A percentile compares a stretch with the other conserved stretches of the same genome.
Conservation (phyloP, 2,888 invertebrate genomes). For the Chrysolina haemoptera region DNA sequence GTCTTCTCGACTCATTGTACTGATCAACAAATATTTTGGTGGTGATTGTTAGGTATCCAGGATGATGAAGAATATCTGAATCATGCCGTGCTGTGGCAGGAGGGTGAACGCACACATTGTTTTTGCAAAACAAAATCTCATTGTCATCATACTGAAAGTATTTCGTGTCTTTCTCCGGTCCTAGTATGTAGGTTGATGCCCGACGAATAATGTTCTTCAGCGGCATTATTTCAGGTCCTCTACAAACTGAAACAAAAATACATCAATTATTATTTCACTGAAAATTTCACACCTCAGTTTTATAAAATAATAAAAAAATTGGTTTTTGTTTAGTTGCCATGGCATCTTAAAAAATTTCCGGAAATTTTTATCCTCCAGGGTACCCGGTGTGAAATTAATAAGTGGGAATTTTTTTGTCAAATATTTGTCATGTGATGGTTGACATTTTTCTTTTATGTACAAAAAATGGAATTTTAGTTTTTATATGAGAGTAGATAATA, state of each 20-base stretch:
- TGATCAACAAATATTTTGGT: slow-evolving; percentile 85
- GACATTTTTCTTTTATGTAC: too few relatives aligned
- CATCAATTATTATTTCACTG: too few relatives aligned
- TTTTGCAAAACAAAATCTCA: slow-evolving; percentile 91
- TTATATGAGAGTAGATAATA: too few relatives aligned
- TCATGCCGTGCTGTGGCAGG: slow-evolving; percentile 87
- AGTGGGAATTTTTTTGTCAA: too few relatives aligned
- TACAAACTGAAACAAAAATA: slow-evolving; percentile 8
- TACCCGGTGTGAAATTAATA: too few relatives aligned
- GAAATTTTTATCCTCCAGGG: too few relatives aligned
- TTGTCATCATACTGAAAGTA: slow-evolving; percentile 83
- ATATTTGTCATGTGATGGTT: too few relatives aligned
- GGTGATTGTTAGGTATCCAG: slow-evolving; percentile 92
- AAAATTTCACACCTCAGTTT: too few relatives aligned
- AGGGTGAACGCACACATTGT: slow-evolving; percentile 98
- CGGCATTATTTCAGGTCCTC: slow-evolving; percentile 75
- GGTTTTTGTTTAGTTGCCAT: too few relatives aligned
- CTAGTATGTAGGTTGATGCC: slow-evolving; percentile 85
- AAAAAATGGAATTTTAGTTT: too few relatives aligned
- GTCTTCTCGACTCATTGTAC: slow-evolving; percentile 82
- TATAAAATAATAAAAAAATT: too few relatives aligned
- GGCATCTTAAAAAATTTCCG: too few relatives aligned
- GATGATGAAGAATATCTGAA: slow-evolving; percentile 89
- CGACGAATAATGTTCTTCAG: slow-evolving; percentile 83
- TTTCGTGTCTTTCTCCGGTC: slow-evolving; percentile 75